These are phyloP conservation scores for Drosophila eohydei DNA, from an alignment of 2,888 invertebrate species.

Conservation along the genomic window DNA sequence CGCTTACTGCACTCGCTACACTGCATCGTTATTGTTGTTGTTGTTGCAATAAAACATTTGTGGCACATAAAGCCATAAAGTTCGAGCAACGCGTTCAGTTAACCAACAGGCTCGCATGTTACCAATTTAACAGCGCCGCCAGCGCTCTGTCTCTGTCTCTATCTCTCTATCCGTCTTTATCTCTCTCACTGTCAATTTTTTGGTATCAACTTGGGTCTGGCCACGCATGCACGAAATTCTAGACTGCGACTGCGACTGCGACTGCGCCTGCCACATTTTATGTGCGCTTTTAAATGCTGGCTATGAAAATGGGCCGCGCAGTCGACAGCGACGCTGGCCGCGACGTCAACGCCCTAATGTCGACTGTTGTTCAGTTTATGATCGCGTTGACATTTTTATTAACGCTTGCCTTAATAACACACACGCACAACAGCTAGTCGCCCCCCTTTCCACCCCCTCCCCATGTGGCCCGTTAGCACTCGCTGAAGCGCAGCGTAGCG, in stretches of 20 bases:
- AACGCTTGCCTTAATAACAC: slow-evolving; percentile 62
- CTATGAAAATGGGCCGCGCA: slow-evolving; percentile 51
- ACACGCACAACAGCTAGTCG: slow-evolving; percentile 33
- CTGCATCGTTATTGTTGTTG: slow-evolving; percentile 10
- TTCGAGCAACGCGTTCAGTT: slow-evolving; percentile 32
- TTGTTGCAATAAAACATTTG: slow-evolving; percentile 52
- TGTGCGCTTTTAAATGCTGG: slow-evolving; percentile 68
- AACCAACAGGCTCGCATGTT: slow-evolving; percentile 23
- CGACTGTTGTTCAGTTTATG: slow-evolving; percentile 68
- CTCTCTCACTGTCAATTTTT: slow-evolving; percentile 8
- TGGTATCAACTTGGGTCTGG: slow-evolving; percentile 9
- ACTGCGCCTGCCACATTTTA: slow-evolving; percentile 49
- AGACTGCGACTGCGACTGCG: slow-evolving; percentile 31
- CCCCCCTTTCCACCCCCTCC: neutral
- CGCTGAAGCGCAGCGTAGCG: slow-evolving; percentile 42
- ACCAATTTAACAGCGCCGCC: slow-evolving; percentile 15
- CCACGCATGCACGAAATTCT: slow-evolving; percentile 34
- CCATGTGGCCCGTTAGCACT: slow-evolving; percentile 9
- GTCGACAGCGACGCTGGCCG: slow-evolving; percentile 10
- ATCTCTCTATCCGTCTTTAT: neutral
- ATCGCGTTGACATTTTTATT: slow-evolving; percentile 79
- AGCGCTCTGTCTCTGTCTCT: neutral
- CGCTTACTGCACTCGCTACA: slow-evolving; percentile 4
- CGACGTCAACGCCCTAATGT: slow-evolving; percentile 61
- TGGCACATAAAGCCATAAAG: slow-evolving; percentile 50